Evolutionary conservation across 1,140 invertebrate species (phyloP).

Genomic region (Eumeta japonica): DNA sequence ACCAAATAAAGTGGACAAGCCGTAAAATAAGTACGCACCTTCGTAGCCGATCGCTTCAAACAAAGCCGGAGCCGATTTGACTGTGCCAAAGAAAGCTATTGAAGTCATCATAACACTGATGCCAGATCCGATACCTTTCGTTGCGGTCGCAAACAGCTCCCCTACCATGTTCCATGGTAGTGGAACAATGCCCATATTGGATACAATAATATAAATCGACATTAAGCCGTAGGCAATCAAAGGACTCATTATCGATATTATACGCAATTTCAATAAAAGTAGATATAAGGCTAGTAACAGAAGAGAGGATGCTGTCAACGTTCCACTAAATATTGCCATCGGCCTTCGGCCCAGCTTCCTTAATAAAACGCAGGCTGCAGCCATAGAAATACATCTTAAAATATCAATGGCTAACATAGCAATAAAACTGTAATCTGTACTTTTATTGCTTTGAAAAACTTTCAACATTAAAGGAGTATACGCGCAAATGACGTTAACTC

Average conservation of each 20-base stretch:
- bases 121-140: constrained; percentile 54
- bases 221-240: constrained; percentile 38
- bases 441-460: constrained; percentile 42
- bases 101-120: constrained; percentile 63
- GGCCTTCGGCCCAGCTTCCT: constrained; percentile 60
- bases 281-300: constrained; percentile 49
- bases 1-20: constrained; percentile 59
- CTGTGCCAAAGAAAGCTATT: constrained; percentile 61
- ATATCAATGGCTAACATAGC: constrained; percentile 68
- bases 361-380: constrained; percentile 60
- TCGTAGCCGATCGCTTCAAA: constrained; percentile 56
- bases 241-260: constrained; percentile 31
- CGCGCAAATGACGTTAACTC: constrained; percentile 70
- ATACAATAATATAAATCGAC: constrained; percentile 42
- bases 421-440: constrained; percentile 56
- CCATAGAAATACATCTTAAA: constrained; percentile 63
- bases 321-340: constrained; percentile 59
- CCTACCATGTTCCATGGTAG: constrained; percentile 63
- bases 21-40: constrained; percentile 65
- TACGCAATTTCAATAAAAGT: constrained; percentile 31
- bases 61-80: constrained; percentile 62
- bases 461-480: constrained; percentile 68
- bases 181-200: constrained; percentile 48
- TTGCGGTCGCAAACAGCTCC: constrained; percentile 58
- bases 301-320: constrained; percentile 56